Evolutionary conservation across 2,113 vertebrate genomes (phyloP), one percentile per base, ranked within the genome.

Genomic region (Cynopterus brachyotis): DNA sequence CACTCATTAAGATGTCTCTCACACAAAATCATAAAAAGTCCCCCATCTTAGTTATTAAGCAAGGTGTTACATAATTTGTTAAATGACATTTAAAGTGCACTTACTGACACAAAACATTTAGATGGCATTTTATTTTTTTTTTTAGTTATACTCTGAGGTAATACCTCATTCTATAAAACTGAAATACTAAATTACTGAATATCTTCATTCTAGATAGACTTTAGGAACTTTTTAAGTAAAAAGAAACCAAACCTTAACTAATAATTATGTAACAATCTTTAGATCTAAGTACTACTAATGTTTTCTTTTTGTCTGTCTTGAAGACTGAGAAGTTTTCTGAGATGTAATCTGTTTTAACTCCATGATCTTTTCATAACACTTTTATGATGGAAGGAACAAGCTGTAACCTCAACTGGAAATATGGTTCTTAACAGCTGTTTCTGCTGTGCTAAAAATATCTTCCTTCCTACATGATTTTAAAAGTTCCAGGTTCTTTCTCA

Each of bases 401-500:
- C 5, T 82, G 30, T 37, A 78, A 67, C 45, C 80, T 86, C 87
- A 81, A 78, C 45, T 53, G 64, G 67, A 72, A 92, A 94, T 53
- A 84, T 2, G 16, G 47, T 69, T 95, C 62, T 92, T 60, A 90
- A 57, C 40, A 94, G 53, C 17, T 92, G 73, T 79, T 85, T 81
- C 53, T 91, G 9, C 28, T 67, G 12, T 50, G 55, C 83, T 93
- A 96, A 91, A 96, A 97, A 82, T 75, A 93, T 47, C 75, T 78
- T 79, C 60, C 55, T 84, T 96, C 28, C 59, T 62, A 70, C 42
- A 69, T 16, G 69, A 59, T 79, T 95, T 86, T 47, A 81, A 81
- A 83, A 89, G 47, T 81, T 86, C 73, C 55, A 91, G 24, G 73
- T 94, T 82, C 62, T 85, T 96, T 83, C 69, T 40, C 26, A 81